phyloP scores from a whole-genome alignment of 2,113 vertebrate genomes.

The Phrynosoma blainvillii region DNA sequence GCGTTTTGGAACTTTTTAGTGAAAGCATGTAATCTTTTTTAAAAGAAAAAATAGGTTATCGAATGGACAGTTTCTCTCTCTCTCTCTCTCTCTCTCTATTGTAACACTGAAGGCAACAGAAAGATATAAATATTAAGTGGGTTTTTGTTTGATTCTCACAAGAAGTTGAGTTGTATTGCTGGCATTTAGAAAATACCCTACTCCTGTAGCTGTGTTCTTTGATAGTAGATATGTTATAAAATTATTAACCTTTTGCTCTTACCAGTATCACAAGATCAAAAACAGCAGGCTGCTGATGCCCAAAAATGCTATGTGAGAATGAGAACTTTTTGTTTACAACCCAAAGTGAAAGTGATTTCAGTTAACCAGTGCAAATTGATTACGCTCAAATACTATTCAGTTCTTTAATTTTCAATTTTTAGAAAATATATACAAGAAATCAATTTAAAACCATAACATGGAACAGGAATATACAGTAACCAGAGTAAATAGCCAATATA shows the following conservation, averaged over 20 bases:
- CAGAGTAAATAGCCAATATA: conserved; percentile 66
- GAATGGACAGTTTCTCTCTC: conserved; percentile 24
- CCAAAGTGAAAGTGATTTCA: conserved; percentile 36
- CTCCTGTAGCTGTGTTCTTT: conserved; percentile 28
- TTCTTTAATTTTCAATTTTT: conserved; percentile 69
- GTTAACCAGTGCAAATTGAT: conserved; percentile 62
- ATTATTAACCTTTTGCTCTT: conserved; percentile 34
- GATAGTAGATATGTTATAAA: conserved; percentile 8
- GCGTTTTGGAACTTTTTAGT: conserved; percentile 72
- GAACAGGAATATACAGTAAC: conserved; percentile 59
- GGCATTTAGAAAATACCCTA: conserved; percentile 25
- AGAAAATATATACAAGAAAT: conserved; percentile 70
- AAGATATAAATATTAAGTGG: conserved; percentile 44
- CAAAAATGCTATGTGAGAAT: conserved; percentile 29
- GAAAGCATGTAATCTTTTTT: conserved; percentile 55
- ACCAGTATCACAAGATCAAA: neutral
- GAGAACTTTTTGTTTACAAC: conserved; percentile 40
- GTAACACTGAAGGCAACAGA: conserved; percentile 9
- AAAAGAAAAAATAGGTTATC: conserved; percentile 59
- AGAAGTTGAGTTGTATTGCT: conserved; percentile 36
- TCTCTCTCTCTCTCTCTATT: conserved; percentile 40
- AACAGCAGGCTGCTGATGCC: conserved; percentile 24
- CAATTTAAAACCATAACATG: conserved; percentile 72
- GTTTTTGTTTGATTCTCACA: conserved; percentile 27
- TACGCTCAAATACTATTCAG: conserved; percentile 60